Conservation (phyloP, 2,888 invertebrate species). For the Trichopoda pennipes region DNA sequence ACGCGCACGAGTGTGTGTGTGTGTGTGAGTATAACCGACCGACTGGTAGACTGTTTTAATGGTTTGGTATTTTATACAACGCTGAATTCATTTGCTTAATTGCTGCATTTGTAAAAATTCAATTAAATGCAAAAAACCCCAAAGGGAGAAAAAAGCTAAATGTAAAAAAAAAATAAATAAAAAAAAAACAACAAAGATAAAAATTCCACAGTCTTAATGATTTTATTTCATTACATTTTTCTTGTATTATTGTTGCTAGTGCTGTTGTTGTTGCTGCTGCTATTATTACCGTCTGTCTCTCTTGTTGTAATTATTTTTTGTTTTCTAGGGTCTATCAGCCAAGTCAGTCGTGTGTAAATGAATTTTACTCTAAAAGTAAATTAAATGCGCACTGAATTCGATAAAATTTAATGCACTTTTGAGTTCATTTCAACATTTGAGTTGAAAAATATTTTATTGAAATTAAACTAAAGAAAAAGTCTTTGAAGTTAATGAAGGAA, state of each 20-base stretch:
- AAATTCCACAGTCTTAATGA: constrained; percentile 56
- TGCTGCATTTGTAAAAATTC: constrained; percentile 60
- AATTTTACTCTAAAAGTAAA: constrained; percentile 14
- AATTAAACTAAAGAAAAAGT: background rate
- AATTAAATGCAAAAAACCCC: constrained; percentile 50
- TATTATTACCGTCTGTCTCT: background rate
- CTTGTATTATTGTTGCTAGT: background rate
- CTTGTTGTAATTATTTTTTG: background rate
- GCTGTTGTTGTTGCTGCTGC: background rate
- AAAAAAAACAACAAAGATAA: constrained; percentile 27
- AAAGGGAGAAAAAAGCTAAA: background rate
- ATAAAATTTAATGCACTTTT: constrained; percentile 50
- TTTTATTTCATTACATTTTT: constrained; percentile 51
- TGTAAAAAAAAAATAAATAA: constrained; percentile 4
- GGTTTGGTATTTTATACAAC: constrained; percentile 16
- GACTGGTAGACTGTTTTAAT: constrained; percentile 9
- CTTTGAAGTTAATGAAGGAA: background rate
- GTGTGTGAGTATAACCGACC: background rate
- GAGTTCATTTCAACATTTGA: background rate
- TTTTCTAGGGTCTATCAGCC: background rate
- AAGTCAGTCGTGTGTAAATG: constrained; percentile 27
- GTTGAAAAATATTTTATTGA: background rate
- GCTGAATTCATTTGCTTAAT: constrained; percentile 51
- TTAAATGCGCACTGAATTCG: constrained; percentile 48
- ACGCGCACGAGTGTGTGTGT: background rate